Evolutionary conservation across 2,888 invertebrate species (phyloP), one percentile per base, ranked within the genome.

Genomic region (Apodemia duryi): DNA sequence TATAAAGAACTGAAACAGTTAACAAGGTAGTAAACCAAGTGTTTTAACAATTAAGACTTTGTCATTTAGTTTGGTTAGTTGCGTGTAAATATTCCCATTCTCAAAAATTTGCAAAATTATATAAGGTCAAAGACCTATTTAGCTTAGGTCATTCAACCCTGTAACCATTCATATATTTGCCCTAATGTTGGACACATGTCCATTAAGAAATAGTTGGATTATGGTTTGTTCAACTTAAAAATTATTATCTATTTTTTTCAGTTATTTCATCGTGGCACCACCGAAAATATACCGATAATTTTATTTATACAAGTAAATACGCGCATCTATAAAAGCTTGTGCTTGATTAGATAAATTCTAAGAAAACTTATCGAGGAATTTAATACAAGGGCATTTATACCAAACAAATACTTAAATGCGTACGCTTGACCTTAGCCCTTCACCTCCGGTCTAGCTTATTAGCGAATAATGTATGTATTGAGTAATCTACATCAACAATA

Each of bases 81-180:
- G 5, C 13, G 13, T 46, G 13, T 6, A 46, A 13, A 13, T 5
- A 46, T 5, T 46, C 5, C 11, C 13, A 4, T 46, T 13, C 13
- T 5, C 46, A 46, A 46, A 46, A 46, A 46, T n/a, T 13, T 3
- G 5, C 13, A 54, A 57, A 54, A 57, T 57, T 32, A 57, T 5
- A 32, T 57, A 32, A 57, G 68, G 68, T 68, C 68, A 68, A 64
- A 68, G 68, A 68, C 68, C 68, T 64, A 60, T 62, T 68, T 64
- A 46, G 57, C 52, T 60, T 49, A 51, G 64, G 64, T 66, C 68
- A 64, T 68, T 68, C 66, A 68, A 66, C 64, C 62, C 60, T 32
- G 6, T 13, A 57, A 32, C 13, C 13, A 6, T 57, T 54, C 5
- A 29, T 54, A 57, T 29, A 32, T 57, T 57, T 32, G 6, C 11